Conservation (phyloP, 2,797 vertebrate genomes). For the Hipposideros larvatus region DNA sequence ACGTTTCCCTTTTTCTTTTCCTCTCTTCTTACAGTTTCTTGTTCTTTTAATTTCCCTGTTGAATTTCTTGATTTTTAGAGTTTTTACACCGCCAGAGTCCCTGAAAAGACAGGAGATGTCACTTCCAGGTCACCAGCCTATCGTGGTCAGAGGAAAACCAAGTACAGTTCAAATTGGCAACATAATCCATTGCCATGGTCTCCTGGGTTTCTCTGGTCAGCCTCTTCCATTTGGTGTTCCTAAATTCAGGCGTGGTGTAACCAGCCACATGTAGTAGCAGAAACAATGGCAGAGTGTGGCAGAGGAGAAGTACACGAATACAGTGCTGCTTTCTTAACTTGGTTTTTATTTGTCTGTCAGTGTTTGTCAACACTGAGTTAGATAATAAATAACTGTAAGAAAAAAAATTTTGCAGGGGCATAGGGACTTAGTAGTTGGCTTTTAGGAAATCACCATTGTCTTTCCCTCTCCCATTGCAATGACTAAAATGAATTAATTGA, state of each 20-base stretch:
- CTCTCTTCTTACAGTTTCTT: not conserved
- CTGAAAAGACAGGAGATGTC: not conserved
- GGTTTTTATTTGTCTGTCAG: not conserved
- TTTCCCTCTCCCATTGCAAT: not conserved
- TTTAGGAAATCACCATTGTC: not conserved
- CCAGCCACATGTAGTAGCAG: not conserved
- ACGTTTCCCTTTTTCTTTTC: not conserved
- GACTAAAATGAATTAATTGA: conserved; percentile 46
- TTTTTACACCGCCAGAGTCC: not conserved
- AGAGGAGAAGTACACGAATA: not conserved
- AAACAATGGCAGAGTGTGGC: not conserved
- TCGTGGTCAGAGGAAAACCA: not conserved
- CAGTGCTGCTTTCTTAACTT: not conserved
- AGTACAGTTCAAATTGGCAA: not conserved
- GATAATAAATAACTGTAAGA: not conserved
- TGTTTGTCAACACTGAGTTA: not conserved
- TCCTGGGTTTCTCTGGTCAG: not conserved
- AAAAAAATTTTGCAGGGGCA: not conserved
- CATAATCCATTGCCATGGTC: not conserved
- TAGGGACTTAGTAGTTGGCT: not conserved
- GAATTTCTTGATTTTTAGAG: not conserved
- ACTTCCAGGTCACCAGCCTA: not conserved
- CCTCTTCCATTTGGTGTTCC: not conserved
- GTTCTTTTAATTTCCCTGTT: conserved; percentile 4
- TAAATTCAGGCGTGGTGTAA: not conserved